phyloP scores from a whole-genome alignment of 2,888 invertebrate genomes.

The Anorthoa munda region DNA sequence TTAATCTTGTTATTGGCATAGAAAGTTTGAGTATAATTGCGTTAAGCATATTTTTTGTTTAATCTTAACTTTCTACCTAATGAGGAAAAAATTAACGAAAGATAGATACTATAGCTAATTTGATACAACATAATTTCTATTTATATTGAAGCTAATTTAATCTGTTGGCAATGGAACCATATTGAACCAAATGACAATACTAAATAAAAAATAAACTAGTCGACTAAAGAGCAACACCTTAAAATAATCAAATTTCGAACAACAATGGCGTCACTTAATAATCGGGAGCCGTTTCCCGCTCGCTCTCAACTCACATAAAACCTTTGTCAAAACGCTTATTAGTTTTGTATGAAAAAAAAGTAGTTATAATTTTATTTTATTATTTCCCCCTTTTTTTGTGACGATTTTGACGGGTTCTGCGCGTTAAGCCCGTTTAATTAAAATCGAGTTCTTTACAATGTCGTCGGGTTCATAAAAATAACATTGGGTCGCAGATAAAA shows the following conservation, averaged over 20 bases:
- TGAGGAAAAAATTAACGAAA: slow-evolving; percentile 11
- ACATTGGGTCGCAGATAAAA: slow-evolving; percentile 72
- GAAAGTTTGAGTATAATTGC: slow-evolving; percentile 52
- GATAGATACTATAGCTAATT: slow-evolving; percentile 20
- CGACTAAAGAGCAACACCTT: slow-evolving; percentile 78
- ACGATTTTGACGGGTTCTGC: slow-evolving; percentile 67
- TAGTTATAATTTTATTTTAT: slow-evolving; percentile 61
- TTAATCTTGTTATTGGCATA: slow-evolving; percentile 57
- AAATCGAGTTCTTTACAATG: slow-evolving; percentile 79
- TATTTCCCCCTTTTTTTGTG: slow-evolving; percentile 68
- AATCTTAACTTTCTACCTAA: slow-evolving; percentile 41
- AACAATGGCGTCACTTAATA: slow-evolving; percentile 87
- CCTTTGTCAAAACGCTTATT: slow-evolving; percentile 82
- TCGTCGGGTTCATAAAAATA: slow-evolving; percentile 87
- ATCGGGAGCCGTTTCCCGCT: slow-evolving; percentile 82
- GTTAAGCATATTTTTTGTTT: slow-evolving; percentile 42
- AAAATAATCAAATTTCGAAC: slow-evolving; percentile 85
- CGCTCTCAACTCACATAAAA: slow-evolving; percentile 80
- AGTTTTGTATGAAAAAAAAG: slow-evolving; percentile 71
- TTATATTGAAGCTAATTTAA: slow-evolving; percentile 5
- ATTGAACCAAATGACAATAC: background rate
- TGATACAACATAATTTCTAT: slow-evolving; percentile 6
- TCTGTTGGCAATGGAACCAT: background rate
- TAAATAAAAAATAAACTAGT: slow-evolving; percentile 49
- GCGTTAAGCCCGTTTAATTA: slow-evolving; percentile 87